Base-by-base conservation (phyloP, 1,140 invertebrate genomes). In the Pseudomyrmex sp. region DNA sequence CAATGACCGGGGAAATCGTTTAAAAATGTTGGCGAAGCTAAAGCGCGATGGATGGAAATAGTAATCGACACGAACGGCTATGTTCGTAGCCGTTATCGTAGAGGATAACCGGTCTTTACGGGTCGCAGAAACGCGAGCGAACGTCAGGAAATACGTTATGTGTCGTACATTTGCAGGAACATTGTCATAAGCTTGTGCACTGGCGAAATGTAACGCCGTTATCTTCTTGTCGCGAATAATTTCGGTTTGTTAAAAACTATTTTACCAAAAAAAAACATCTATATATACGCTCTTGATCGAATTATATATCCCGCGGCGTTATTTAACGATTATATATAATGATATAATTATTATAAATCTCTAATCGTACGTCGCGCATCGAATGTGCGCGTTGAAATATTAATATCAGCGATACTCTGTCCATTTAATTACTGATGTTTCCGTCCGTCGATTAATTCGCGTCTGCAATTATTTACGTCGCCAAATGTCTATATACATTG, bases 71-170 rank as follows among this genome's bases (percentile, higher is more conserved):
- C 8, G 56, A 79, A 84, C 56, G 74, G 23, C 52, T 18, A 76
- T 62, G 52, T 77, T 61, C 62, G 18, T 18, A 48, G 35, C 54
- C 58, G 48, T 83, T 83, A 83, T 62, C 82, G 74, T 83, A 83
- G 77, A 83, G 46, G 63, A 83, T 83, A 83, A 76, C 62, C 61
- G 56, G 46, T 35, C 74, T 68, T 77, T 83, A 68, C 73, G 82
- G 73, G 20, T 62, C 72, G 12, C 82, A 48, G 50, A 50, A 65
- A 66, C 56, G 54, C 77, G 61, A 83, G 80, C 46, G 44, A 79
- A 79, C 52, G 7, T 9, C 10, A n/a, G 35, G 20, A 73, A 61
- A 73, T 82, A 82, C 58, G 58, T 73, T 82, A 82, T 20, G n/a
- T 62, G 23, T 62, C 76, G 52, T 80, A 70, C 13, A 46, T 50